Evolutionary conservation across 2,888 invertebrate species (phyloP).

Genomic region (Perizoma flavofasciatum): DNA sequence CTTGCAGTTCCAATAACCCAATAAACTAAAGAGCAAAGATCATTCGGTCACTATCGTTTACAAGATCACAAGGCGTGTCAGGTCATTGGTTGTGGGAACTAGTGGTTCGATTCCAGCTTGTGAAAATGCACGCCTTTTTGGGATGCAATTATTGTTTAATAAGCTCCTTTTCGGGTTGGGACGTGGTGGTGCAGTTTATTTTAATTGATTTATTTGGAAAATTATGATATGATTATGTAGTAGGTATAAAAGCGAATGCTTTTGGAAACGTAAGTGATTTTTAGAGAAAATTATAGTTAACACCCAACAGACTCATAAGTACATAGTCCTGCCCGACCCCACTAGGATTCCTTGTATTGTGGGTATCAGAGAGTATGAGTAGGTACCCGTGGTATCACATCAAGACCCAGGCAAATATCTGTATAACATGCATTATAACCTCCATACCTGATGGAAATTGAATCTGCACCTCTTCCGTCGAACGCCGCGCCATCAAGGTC

Average conservation of each 20-base stretch:
- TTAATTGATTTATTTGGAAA: slow-evolving; percentile 21
- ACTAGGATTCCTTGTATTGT: no score
- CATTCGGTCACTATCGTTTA: slow-evolving; percentile 18
- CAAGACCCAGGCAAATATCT: no score
- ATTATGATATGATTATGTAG: not conserved
- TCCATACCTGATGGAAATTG: no score
- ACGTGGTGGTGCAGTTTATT: slow-evolving; percentile 11
- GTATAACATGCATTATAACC: no score
- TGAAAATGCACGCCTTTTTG: slow-evolving; percentile 52
- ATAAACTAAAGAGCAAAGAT: slow-evolving; percentile 20
- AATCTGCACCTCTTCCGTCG: no score
- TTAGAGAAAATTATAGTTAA: not conserved
- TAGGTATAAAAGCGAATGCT: not conserved
- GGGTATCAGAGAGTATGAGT: no score
- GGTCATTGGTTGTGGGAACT: slow-evolving; percentile 48
- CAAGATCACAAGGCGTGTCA: slow-evolving; percentile 25
- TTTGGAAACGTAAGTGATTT: not conserved
- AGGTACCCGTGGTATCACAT: no score
- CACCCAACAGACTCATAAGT: no score
- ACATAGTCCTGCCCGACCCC: no score
- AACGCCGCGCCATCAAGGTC: no score
- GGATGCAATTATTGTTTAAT: slow-evolving; percentile 45
- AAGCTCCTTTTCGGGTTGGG: slow-evolving; percentile 22
- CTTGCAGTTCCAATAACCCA: slow-evolving; percentile 13
- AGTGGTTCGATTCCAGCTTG: slow-evolving; percentile 35